Conservation (phyloP, 92 coral and sea anemone genomes). For the Epizoanthus illoricatus region DNA sequence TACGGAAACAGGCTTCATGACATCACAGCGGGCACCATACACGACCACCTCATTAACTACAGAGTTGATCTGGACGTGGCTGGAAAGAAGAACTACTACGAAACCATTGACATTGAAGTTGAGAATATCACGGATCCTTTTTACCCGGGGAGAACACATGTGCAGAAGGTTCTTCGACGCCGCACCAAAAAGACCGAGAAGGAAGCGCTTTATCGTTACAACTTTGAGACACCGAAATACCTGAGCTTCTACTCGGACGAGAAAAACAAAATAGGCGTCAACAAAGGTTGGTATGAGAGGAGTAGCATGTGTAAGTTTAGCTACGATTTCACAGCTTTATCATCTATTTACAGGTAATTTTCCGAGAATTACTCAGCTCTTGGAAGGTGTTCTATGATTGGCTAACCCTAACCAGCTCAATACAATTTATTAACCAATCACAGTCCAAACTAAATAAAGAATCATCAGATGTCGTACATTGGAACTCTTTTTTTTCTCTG, state of each 20-base stretch:
- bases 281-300: conserved; percentile 46
- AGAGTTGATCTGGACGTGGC: conserved; percentile 76
- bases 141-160: conserved; percentile 40
- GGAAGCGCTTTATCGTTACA: conserved; percentile 62
- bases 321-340: not conserved
- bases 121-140: conserved; percentile 52
- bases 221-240: conserved; percentile 68
- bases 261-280: conserved; percentile 58
- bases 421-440: no score
- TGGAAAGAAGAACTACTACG: conserved; percentile 64
- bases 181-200: conserved; percentile 52
- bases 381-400: no score
- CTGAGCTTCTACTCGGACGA: conserved; percentile 61
- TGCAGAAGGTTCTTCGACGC: conserved; percentile 52
- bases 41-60: conserved; percentile 75
- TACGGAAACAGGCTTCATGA: conserved; percentile 60
- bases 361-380: no score
- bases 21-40: conserved; percentile 63
- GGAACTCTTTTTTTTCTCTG: no score
- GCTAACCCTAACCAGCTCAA: no score
- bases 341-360: no score
- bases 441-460: no score
- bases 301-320: not conserved
- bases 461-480: no score
- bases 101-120: conserved; percentile 52